These are phyloP conservation scores for Callimorpha dominula DNA, from an alignment of 2,888 invertebrate species.

Conservation along the genomic window DNA sequence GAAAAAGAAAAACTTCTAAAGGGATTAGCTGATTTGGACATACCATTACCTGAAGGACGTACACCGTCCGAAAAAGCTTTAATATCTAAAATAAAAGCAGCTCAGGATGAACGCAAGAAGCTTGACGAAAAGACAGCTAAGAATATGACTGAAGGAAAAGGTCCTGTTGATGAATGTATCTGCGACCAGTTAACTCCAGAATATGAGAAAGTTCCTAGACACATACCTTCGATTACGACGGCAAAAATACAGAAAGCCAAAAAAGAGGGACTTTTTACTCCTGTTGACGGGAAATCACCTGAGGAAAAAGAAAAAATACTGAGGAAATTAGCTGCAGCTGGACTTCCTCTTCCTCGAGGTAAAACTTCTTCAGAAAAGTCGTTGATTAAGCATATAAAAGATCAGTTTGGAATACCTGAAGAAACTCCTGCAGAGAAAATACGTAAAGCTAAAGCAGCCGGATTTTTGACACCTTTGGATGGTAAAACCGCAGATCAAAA, in stretches of 20 bases:
- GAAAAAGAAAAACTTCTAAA: constrained; percentile 10
- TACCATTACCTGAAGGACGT: constrained; percentile 10
- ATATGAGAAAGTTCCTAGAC: background rate
- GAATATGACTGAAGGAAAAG: constrained; percentile 5
- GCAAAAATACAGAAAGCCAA: constrained; percentile 27
- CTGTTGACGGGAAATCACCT: constrained; percentile 15
- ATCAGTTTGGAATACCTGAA: background rate
- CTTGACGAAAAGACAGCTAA: constrained; percentile 30
- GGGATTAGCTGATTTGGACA: background rate
- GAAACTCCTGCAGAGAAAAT: background rate
- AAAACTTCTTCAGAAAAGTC: background rate
- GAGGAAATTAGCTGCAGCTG: background rate
- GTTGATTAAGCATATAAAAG: background rate
- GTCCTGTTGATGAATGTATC: constrained; percentile 9
- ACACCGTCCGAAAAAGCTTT: constrained; percentile 10
- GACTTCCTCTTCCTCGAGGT: background rate
- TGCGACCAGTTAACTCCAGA: constrained; percentile 1
- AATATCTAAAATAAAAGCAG: constrained; percentile 14
- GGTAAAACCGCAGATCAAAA: constrained; percentile 51
- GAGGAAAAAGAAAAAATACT: constrained; percentile 8
- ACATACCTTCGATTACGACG: background rate
- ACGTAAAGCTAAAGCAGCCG: constrained; percentile 16
- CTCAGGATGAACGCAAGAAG: constrained; percentile 3
- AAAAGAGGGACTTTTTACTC: constrained; percentile 34
- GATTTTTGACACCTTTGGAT: constrained; percentile 51